Base-by-base conservation (phyloP, 2,888 invertebrate species). In the Apoda limacodes region DNA sequence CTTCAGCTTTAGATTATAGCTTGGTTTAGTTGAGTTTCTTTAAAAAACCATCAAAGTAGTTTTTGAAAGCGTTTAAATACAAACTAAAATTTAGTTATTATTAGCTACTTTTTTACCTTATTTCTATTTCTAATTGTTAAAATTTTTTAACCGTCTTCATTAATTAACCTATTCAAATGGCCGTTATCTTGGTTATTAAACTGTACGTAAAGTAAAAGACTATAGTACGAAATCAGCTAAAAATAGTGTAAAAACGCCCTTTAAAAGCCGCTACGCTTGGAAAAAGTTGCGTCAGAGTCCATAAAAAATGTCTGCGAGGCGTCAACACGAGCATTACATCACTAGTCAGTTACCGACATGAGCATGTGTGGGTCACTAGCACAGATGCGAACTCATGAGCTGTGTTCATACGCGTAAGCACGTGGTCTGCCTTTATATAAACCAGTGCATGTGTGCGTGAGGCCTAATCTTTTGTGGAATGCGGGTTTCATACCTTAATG, bases 281-380 rank as follows among this genome's bases (percentile, higher is more conserved):
- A 75, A 71, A 72, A 76, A 67, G 67, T 78, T 76, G 78, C 78
- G 78, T 76, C 76, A 76, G 61, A 68, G 61, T 46, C 55, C 68
- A 80, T 75, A 78, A 78, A 80, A 80, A 80, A 75, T 76, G 78
- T 78, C 78, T 80, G 66, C 67, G 52, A 64, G 66, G 62, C 75
- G 75, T 75, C 76, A 74, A 68, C 66, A 62, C 46, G 47, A 39
- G 56, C 56, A 65, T 78, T 78, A 78, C 76, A 78, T 78, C 78
- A 78, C 68, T 58, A 32, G 32, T 26, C 29, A 27, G 22, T 24
- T 32, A 23, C 31, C 20, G 32, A 12, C 13, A 25, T 30, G n/a
- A n/a, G 32, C 14, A 3, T 35, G 55, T 65, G 61, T 63, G 63
- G 39, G 37, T 21, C 21, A 23, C 24, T 6, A 9, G 29, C 45